A percentile compares a stretch with the other conserved stretches of the same genome.
phyloP scores from a whole-genome alignment of 2,888 invertebrate species.

The Pristionchus entomophagus region DNA sequence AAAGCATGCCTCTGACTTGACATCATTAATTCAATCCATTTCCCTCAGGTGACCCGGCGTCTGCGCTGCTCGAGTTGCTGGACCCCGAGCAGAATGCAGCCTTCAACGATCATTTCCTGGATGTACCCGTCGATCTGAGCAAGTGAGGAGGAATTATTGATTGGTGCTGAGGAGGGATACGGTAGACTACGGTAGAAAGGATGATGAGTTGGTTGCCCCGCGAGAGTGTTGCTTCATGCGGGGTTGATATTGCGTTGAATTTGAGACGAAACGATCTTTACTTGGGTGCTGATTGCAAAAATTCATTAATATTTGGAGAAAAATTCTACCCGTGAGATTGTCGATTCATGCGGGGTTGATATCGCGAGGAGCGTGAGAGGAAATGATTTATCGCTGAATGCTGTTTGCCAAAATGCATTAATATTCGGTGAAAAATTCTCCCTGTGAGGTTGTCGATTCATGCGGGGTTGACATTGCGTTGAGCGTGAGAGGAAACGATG shows the following conservation, averaged over 20 bases:
- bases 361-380: background rate
- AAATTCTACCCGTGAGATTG: background rate
- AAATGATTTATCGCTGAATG: background rate
- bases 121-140: slow-evolving; percentile 96
- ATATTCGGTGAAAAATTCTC: too few relatives aligned
- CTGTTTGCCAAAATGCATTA: background rate
- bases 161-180: background rate
- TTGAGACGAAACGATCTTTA: background rate
- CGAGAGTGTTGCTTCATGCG: background rate
- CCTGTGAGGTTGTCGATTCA: too few relatives aligned
- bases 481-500: too few relatives aligned
- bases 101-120: slow-evolving; percentile 97
- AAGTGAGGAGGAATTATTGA: slow-evolving; percentile 77
- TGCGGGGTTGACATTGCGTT: too few relatives aligned
- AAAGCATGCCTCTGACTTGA: too few relatives aligned
- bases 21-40: slow-evolving; percentile 77
- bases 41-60: slow-evolving; percentile 86
- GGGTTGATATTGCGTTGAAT: background rate
- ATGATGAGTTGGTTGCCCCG: background rate
- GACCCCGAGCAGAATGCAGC: slow-evolving; percentile 99
- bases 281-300: background rate
- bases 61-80: slow-evolving; percentile 93
- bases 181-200: slow-evolving; percentile 78
- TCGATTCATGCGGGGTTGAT: background rate
- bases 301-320: too few relatives aligned